phyloP scores from a whole-genome alignment of 1,140 invertebrate species.

The Gryllus bimaculatus region DNA sequence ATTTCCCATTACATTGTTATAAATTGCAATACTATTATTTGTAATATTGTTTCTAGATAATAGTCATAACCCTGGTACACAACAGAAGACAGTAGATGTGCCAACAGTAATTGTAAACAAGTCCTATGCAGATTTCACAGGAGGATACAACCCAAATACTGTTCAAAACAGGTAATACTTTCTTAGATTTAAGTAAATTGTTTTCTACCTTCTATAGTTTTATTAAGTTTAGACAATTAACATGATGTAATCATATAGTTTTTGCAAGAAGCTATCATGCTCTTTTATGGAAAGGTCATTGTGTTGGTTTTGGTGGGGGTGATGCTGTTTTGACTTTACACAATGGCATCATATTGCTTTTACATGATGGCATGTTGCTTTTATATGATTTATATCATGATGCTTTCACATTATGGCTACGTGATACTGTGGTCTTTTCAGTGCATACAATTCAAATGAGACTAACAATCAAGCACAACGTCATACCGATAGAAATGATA shows the following conservation, averaged over 20 bases:
- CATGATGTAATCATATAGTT: too few relatives aligned
- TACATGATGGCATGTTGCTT: too few relatives aligned
- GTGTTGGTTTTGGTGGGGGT: too few relatives aligned
- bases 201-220: too few relatives aligned
- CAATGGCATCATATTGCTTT: too few relatives aligned
- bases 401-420: too few relatives aligned
- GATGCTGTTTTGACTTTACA: too few relatives aligned
- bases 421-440: not conserved
- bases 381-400: too few relatives aligned
- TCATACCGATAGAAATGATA: not conserved
- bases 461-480: not conserved
- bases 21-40: not conserved
- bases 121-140: constrained; percentile 28
- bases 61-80: not conserved
- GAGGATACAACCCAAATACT: not conserved
- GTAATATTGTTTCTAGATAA: constrained; percentile 16
- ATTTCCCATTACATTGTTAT: too few relatives aligned
- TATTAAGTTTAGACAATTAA: too few relatives aligned
- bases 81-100: constrained; percentile 31
- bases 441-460: not conserved
- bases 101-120: constrained; percentile 43
- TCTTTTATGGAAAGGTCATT: too few relatives aligned
- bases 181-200: not conserved
- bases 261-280: too few relatives aligned
- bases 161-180: not conserved